Evolutionary conservation across 2,113 vertebrate species (phyloP), one percentile per base, ranked within the genome.

Genomic region (Ploceus nigricollis): DNA sequence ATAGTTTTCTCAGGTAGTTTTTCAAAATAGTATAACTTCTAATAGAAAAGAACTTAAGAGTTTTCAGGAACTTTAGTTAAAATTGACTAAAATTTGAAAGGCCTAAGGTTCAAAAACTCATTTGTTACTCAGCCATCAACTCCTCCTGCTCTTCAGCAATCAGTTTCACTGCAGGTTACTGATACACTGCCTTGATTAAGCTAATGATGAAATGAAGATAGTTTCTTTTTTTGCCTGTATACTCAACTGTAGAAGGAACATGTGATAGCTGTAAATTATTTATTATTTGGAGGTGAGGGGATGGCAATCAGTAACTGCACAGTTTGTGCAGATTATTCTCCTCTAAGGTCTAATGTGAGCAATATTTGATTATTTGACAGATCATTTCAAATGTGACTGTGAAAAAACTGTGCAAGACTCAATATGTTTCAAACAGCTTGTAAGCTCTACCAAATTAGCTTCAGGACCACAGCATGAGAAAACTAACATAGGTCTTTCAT

Each of bases 131-230:
- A 58, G 76, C 77, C 70, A 88, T 37, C 93, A 92, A 76, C 69
- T 82, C 48, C 79, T 71, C 45, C 78, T 89, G 94, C 93, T 96
- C 95, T 88, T 95, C 94, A 89, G 93, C 93, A 98, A 98, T 98
- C 97, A 98, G 79, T 90, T 93, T 93, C 95, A 45, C 89, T 51
- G 90, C 91, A 92, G 93, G 97, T 97, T 86, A 96, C 97, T 87
- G 86, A 92, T 93, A 94, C 87, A 72, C 51, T 96, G 81, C 44
- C 93, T 83, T 98, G 97, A 98, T 98, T 98, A 98, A 94, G 65
- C 93, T 97, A 94, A 97, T 98, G 91, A 93, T 94, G 79, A 97
- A 94, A 96, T 47, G 73, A 80, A 88, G 84, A 95, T 82, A 86
- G 75, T 79, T 96, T 76, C 80, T 91, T 94, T 90, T 94, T 89